Base-by-base conservation (phyloP, 2,113 vertebrate species). In the Junco hyemalis region DNA sequence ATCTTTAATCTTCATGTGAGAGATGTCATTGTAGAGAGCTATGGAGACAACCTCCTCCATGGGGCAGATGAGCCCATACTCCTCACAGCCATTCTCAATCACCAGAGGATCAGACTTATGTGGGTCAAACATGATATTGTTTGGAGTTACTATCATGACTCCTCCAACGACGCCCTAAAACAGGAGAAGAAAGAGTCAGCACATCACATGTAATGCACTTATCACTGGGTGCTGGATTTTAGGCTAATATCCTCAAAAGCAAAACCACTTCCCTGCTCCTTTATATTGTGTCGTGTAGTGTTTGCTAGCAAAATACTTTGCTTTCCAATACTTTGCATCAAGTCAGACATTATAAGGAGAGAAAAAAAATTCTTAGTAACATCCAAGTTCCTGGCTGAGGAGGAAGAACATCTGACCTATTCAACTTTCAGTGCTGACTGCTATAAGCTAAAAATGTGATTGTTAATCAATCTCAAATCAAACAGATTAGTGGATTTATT, bases 51-150 rank as follows among this genome's bases (percentile, higher is more conserved):
- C 98, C 96, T 99, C 99, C 91, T 99, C 98, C 99, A 99, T 99
- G 82, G 99, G 99, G 90, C 99, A 99, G 94, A 99, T 99, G 47
- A 99, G 98, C 38, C 99, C 99, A 8, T 99, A 99, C 78, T 99
- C 99, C 96, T 99, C 99, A 90, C 99, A 99, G 69, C 99, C 99
- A 45, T 99, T 99, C 96, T 99, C 99, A 79, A 99, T 99, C 47
- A 99, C 99, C 96, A 99, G 96, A 12, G 99, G 99, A 97, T 99
- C 99, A 0, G 99, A 99, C 88, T 99, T 99, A 95, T 99, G 99
- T 17, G 99, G 99, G 97, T 99, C 99, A 77, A 99, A 99, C 99
- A 99, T 99, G 96, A 99, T 99, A 96, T 99, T 99, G 97, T 99
- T 99, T 57, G 99, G 99, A 8, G 99, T 99, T 86, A 99, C 99